A percentile compares a stretch with the other conserved stretches of the same genome.
These are phyloP conservation scores for Lepidurus arcticus DNA, from an alignment of 1,140 invertebrate genomes.

Conservation along the genomic window DNA sequence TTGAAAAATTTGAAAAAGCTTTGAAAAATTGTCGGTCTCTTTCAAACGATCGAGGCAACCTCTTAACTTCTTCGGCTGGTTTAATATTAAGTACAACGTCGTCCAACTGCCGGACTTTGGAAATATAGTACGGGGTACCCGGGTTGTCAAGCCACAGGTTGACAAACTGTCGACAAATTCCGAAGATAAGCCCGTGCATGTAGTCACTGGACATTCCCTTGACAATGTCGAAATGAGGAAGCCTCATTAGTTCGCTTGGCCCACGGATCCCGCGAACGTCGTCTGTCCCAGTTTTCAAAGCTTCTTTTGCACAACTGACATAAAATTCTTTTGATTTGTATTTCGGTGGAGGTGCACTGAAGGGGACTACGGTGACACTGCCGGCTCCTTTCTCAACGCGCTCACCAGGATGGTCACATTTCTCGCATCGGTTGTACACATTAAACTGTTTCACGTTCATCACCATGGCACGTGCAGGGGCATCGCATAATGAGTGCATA, in stretches of 20 bases:
- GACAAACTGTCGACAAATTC: slow-evolving; percentile 18
- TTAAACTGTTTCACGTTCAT: slow-evolving; percentile 22
- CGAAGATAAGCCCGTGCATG: slow-evolving; percentile 25
- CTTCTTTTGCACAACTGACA: background rate
- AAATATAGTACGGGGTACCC: background rate
- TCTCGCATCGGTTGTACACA: slow-evolving; percentile 24
- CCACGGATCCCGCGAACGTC: slow-evolving; percentile 1
- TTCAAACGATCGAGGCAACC: slow-evolving; percentile 11
- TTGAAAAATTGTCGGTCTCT: slow-evolving; percentile 12
- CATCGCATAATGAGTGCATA: too few relatives aligned
- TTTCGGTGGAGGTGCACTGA: background rate
- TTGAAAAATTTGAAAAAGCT: too few relatives aligned
- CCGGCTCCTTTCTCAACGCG: slow-evolving; percentile 29
- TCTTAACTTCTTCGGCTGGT: slow-evolving; percentile 23
- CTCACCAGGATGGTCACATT: slow-evolving; percentile 18
- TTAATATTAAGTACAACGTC: background rate
- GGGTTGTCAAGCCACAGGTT: slow-evolving; percentile 2
- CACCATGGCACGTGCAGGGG: background rate
- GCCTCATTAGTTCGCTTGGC: background rate
- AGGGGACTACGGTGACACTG: background rate
- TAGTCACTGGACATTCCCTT: slow-evolving; percentile 23
- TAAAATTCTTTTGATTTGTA: slow-evolving; percentile 18
- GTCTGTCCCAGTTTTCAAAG: background rate
- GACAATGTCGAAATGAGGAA: slow-evolving; percentile 25
- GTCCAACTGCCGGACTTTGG: slow-evolving; percentile 6